Percentiles rank a stretch among this genome's conserved stretches.
Conservation (phyloP, 2,113 vertebrate species). For the Sminthopsis crassicaudata region DNA sequence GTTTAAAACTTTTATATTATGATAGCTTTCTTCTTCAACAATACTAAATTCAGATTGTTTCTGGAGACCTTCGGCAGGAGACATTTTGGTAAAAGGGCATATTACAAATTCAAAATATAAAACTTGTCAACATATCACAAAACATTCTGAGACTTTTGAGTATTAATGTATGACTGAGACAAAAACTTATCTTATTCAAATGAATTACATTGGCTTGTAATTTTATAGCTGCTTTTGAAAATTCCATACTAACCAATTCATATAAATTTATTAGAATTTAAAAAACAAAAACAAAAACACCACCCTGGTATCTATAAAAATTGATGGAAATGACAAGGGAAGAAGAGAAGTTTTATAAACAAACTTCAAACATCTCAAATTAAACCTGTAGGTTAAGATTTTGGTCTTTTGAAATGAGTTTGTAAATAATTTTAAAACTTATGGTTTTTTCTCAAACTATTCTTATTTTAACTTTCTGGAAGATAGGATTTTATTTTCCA, state of each 20-base stretch:
- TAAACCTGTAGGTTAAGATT: conserved; percentile 23
- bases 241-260: conserved; percentile 43
- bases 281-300: neutral
- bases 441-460: conserved; percentile 63
- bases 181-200: conserved; percentile 24
- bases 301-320: neutral
- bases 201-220: conserved; percentile 41
- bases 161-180: neutral
- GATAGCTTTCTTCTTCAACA: neutral
- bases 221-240: conserved; percentile 14
- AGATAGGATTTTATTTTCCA: conserved; percentile 69
- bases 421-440: conserved; percentile 73
- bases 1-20: neutral
- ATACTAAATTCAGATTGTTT: neutral
- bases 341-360: conserved; percentile 19
- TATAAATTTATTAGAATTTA: neutral
- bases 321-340: conserved; percentile 7
- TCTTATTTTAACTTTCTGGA: conserved; percentile 75
- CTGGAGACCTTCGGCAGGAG: neutral
- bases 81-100: neutral
- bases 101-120: neutral
- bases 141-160: conserved; percentile 35
- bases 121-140: conserved; percentile 22
- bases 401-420: conserved; percentile 43
- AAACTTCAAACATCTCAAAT: conserved; percentile 20